These are phyloP conservation scores for Parapsyche elsis DNA, from an alignment of 1,140 invertebrate species.

Conservation along the genomic window DNA sequence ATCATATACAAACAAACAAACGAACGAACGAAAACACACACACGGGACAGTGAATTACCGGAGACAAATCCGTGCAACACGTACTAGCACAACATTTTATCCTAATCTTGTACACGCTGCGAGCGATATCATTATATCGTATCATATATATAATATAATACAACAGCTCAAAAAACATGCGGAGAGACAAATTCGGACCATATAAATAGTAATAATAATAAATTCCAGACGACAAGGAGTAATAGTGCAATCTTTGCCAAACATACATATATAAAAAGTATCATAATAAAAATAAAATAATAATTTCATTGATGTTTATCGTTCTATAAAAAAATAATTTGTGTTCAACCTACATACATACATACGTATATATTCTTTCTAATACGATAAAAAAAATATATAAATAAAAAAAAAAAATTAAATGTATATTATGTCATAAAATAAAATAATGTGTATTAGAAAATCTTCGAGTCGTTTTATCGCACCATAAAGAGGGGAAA, in stretches of 20 bases:
- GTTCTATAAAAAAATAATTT: too few species aligned
- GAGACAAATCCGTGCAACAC: background rate
- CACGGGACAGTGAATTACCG: background rate
- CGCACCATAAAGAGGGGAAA: background rate
- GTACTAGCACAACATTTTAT: conserved; percentile 18
- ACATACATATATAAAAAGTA: background rate
- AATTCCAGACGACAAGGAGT: background rate
- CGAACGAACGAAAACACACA: background rate
- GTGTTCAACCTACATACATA: too few species aligned
- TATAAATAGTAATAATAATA: background rate
- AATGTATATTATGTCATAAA: background rate
- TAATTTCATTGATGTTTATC: too few species aligned
- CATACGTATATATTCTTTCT: too few species aligned
- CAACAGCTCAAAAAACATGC: background rate
- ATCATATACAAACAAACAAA: background rate
- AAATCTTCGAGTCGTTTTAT: conserved; percentile 4
- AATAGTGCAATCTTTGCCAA: background rate
- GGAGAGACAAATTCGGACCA: background rate
- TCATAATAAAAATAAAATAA: background rate
- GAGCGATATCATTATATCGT: background rate
- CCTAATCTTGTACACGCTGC: conserved; percentile 18
- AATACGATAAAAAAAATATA: too few species aligned
- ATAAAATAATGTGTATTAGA: conserved; percentile 9
- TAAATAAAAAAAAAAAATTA: too few species aligned
- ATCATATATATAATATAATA: background rate